Evolutionary conservation across 2,888 invertebrate species (phyloP).

Genomic region (Copidosoma aretas): DNA sequence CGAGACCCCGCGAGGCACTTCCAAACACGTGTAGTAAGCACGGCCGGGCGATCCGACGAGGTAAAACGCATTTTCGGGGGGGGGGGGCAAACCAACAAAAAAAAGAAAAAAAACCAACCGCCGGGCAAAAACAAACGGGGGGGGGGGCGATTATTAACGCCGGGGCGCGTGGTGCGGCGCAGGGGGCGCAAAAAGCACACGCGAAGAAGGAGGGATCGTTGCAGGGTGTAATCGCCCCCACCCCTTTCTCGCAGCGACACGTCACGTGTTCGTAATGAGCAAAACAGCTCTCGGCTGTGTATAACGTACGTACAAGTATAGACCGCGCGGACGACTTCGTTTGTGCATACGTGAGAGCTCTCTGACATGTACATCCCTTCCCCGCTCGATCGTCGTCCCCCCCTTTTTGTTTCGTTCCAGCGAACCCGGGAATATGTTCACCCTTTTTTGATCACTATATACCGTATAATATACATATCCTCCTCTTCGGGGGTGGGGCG

Average conservation of each 20-base stretch:
- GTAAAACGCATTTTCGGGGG: no score
- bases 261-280: conserved; percentile 7
- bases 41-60: no score
- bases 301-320: no score
- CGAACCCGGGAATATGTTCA: no score
- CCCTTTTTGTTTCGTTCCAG: not conserved
- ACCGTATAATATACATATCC: no score
- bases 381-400: no score
- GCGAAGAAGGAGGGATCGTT: not conserved
- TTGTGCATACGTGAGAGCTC: conserved; percentile 2
- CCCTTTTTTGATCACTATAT: no score
- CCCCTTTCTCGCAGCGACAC: not conserved
- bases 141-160: not conserved
- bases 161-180: not conserved
- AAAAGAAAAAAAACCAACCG: no score
- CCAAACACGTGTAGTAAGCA: no score
- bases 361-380: not conserved
- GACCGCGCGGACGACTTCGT: not conserved
- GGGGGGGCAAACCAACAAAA: no score
- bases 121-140: no score
- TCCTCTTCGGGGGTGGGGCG: not conserved
- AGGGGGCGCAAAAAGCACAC: not conserved
- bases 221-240: not conserved
- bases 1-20: no score
- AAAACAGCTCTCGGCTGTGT: not conserved